Evolutionary conservation across 2,888 invertebrate species (phyloP).

Genomic region (Lepidochrysops patricia): DNA sequence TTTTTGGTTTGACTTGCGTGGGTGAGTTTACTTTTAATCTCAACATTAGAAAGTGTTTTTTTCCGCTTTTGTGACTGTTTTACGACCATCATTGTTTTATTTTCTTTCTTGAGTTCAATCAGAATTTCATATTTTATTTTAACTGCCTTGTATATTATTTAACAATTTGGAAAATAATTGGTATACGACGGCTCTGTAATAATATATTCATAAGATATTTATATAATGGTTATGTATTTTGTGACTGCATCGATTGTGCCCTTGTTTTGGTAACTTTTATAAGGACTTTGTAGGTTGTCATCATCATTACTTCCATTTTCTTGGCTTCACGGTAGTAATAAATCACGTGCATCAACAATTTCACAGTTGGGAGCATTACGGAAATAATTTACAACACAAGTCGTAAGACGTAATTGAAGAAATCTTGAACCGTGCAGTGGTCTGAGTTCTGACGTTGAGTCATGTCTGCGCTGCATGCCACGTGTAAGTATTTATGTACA

Average conservation of each 20-base stretch:
- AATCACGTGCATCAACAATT: constrained; percentile 2
- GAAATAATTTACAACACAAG: constrained; percentile 5
- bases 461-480: background rate
- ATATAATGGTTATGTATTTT: background rate
- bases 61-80: background rate
- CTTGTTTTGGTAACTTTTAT: background rate
- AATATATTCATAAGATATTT: background rate
- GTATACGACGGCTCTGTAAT: background rate
- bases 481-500: background rate
- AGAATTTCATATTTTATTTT: background rate
- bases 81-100: too few relatives aligned
- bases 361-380: constrained; percentile 2
- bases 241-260: background rate
- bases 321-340: background rate
- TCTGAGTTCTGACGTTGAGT: constrained; percentile 4
- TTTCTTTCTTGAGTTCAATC: background rate
- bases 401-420: constrained; percentile 6
- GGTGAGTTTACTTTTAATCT: background rate
- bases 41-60: background rate
- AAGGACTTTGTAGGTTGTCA: background rate
- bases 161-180: background rate
- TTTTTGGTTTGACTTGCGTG: background rate
- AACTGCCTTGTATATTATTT: background rate
- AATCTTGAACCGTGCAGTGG: constrained; percentile 6
- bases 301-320: background rate